A percentile compares a stretch with the other conserved stretches of the same genome.
These are phyloP conservation scores for Aphelinus atriplicis DNA, from an alignment of 1,140 invertebrate species.

Conservation along the genomic window DNA sequence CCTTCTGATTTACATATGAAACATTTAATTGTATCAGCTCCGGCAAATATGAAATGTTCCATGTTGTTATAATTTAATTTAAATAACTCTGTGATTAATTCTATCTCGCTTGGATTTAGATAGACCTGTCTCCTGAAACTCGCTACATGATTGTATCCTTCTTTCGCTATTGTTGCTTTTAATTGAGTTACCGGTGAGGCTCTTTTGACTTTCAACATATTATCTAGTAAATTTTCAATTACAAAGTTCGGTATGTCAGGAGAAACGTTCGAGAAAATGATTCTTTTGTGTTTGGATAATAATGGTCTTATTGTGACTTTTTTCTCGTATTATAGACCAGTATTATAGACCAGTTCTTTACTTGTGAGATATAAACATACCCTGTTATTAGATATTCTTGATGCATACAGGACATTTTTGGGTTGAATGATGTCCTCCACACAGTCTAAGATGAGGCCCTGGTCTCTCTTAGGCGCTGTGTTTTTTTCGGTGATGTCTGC, in stretches of 20 bases:
- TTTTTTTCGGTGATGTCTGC: neutral
- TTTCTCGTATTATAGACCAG: neutral
- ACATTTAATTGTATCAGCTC: neutral
- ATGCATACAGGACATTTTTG: constrained; percentile 28
- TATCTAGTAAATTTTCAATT: neutral
- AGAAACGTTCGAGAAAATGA: constrained; percentile 1
- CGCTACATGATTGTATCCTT: neutral
- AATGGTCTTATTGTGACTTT: neutral
- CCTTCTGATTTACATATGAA: neutral
- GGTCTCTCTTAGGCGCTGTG: constrained; percentile 9
- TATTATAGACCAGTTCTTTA: constrained; percentile 12
- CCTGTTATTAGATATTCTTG: constrained; percentile 24
- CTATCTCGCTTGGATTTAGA: neutral
- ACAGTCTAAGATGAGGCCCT: constrained; percentile 3
- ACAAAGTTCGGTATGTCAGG: neutral
- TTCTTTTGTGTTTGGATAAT: neutral
- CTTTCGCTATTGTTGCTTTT: neutral
- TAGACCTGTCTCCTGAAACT: constrained; percentile 4
- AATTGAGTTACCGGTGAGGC: neutral
- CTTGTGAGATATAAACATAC: constrained; percentile 22
- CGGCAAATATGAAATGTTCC: neutral
- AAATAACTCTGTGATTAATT: neutral
- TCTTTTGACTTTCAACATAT: neutral
- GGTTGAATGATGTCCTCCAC: constrained; percentile 19
- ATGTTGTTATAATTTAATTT: neutral